Evolutionary conservation across 2,797 vertebrate genomes (phyloP), one percentile per base, ranked within the genome.

Genomic region (Artibeus jamaicensis): DNA sequence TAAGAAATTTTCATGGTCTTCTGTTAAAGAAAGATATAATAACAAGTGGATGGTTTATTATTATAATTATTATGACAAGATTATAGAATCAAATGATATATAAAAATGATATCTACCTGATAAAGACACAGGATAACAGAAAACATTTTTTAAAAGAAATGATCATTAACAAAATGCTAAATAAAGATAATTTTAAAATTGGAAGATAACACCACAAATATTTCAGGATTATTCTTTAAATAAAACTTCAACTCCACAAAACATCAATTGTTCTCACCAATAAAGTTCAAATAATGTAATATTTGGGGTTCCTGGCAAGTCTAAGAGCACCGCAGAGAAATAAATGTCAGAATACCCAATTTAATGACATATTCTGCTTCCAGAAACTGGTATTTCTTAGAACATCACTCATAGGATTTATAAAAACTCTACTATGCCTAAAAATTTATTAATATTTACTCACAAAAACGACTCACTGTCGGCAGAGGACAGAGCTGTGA

Each of bases 171-270:
- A 82, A 90, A 85, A 84, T 88, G 53, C 16, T 93, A 78, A 86
- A 83, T 74, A 87, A 94, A 86, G 67, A 34, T 62, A 9, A 68
- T 78, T 78, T 82, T n/a, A 50, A 89, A 74, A 46, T 21, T 86
- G 53, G n/a, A 95, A 82, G 21, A 18, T 83, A 67, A 39, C 21
- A 46, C 4, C 34, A 68, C 24, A 84, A 79, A 84, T 86, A 78
- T 42, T 97, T 90, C 55, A 87, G 42, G 57, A n/a, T 37, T 86
- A 62, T 88, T 91, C 22, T 59, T 94, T 88, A 79, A 85, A 48
- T 57, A 15, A 95, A 86, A 70, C 2, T 14, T 91, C 53, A 79
- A 70, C 21, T 5, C 21, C 59, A 76, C 14, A 94, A 94, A 68
- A 5, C 24, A 71, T 78, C 39, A 82, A 22, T 1, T 74, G 9